Percentiles rank a stretch among this genome's conserved stretches.
phyloP scores from a whole-genome alignment of 1,140 invertebrate species.

The Euwallacea similis region DNA sequence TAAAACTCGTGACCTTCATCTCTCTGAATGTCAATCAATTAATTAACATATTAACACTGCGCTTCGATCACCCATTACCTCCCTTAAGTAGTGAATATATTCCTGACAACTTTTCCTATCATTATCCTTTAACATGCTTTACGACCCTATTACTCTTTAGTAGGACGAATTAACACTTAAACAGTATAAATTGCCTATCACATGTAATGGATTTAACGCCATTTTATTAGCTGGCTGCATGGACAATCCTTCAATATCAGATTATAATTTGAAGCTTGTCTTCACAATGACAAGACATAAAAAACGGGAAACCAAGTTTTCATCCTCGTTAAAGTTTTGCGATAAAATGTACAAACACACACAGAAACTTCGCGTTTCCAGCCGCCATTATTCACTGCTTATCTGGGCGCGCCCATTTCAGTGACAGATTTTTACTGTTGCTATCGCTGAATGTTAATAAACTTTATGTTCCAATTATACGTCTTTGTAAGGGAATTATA shows the following conservation, averaged over 20 bases:
- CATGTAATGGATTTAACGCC: background rate
- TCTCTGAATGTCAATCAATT: no score
- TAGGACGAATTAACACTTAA: background rate
- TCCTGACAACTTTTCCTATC: background rate
- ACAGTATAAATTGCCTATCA: slow-evolving; percentile 5
- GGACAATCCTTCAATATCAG: slow-evolving; percentile 9
- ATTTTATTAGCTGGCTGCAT: background rate
- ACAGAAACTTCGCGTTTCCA: slow-evolving; percentile 26
- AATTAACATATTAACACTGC: no score
- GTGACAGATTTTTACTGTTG: slow-evolving; percentile 33
- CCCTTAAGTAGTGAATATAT: no score
- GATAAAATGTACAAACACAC: slow-evolving; percentile 14
- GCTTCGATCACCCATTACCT: no score
- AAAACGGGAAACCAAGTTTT: slow-evolving; percentile 12
- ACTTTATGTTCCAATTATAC: slow-evolving; percentile 29
- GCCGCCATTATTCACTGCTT: slow-evolving; percentile 25
- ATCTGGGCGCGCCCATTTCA: slow-evolving; percentile 21
- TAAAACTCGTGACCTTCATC: no score
- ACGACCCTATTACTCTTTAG: background rate
- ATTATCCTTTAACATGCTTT: background rate
- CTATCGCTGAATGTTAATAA: slow-evolving; percentile 31
- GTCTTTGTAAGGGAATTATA: slow-evolving; percentile 26
- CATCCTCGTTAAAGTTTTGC: slow-evolving; percentile 9
- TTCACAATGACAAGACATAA: background rate
- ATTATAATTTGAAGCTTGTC: background rate